Evolutionary conservation across 2,797 vertebrate species (phyloP).

Genomic region (Aldrovandia affinis): DNA sequence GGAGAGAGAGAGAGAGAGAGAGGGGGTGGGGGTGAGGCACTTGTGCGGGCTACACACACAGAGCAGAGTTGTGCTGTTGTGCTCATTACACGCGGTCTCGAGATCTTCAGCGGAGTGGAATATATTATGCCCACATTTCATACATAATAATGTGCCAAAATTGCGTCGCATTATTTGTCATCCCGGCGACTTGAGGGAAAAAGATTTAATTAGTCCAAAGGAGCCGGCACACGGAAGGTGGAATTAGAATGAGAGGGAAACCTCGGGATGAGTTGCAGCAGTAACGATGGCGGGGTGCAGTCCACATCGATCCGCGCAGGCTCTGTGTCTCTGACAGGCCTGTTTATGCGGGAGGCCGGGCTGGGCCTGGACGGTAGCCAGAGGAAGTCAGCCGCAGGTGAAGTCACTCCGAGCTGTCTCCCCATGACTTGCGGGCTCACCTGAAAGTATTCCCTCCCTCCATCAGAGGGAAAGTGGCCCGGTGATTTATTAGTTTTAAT

Average conservation of each 20-base stretch:
- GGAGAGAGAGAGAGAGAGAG: constrained; percentile 14
- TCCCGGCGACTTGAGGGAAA: constrained; percentile 53
- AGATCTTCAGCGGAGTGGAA: constrained; percentile 66
- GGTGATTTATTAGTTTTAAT: constrained; percentile 22
- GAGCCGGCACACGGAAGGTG: constrained; percentile 71
- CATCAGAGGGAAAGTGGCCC: constrained; percentile 12
- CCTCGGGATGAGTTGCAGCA: constrained; percentile 59
- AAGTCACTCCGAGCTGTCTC: constrained; percentile 23
- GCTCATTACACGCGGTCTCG: constrained; percentile 58
- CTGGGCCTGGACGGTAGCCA: constrained; percentile 66
- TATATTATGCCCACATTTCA: constrained; percentile 69
- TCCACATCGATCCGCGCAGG: constrained; percentile 72
- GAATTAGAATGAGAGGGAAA: constrained; percentile 67
- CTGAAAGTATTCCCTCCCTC: constrained; percentile 15
- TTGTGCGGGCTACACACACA: constrained; percentile 45
- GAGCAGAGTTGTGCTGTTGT: constrained; percentile 46
- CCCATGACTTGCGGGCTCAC: constrained; percentile 2
- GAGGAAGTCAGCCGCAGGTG: constrained; percentile 30
- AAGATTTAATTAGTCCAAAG: constrained; percentile 69
- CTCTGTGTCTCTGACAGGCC: constrained; percentile 64
- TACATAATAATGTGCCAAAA: constrained; percentile 72
- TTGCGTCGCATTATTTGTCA: constrained; percentile 70
- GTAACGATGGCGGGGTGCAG: constrained; percentile 68
- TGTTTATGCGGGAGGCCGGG: constrained; percentile 60
- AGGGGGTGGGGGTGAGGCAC: constrained; percentile 37